A percentile compares a stretch with the other conserved stretches of the same genome.
Evolutionary conservation across 2,888 invertebrate genomes (phyloP).

Genomic region (Coenonympha glycerion): DNA sequence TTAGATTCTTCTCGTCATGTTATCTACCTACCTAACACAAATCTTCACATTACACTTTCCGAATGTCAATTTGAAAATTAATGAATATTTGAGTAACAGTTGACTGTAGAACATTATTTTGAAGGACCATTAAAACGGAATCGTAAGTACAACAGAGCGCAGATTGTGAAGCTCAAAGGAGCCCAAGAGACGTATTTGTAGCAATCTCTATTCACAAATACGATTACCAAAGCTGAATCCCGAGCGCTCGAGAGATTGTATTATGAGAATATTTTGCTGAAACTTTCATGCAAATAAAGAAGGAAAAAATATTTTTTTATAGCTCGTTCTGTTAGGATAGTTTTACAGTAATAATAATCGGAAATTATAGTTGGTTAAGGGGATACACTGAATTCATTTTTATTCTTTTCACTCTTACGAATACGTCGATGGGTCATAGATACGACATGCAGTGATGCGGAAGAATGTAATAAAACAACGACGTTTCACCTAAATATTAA

Average conservation of each 20-base stretch:
- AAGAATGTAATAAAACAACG: no score
- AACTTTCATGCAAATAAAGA: constrained; percentile 6
- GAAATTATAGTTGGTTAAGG: no score
- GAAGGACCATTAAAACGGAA: constrained; percentile 7
- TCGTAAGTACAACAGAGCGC: neutral
- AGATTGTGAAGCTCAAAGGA: constrained; percentile 25
- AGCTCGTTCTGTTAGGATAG: no score
- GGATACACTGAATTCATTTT: no score
- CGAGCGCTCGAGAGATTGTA: constrained; percentile 17
- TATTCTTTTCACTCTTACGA: no score
- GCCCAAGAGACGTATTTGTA: constrained; percentile 47
- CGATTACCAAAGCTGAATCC: constrained; percentile 40
- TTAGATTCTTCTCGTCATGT: no score
- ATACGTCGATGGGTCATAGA: no score
- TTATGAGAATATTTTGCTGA: constrained; percentile 10
- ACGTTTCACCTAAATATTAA: no score
- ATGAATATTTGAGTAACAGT: neutral
- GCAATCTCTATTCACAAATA: constrained; percentile 51
- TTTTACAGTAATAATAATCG: no score
- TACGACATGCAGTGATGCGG: no score
- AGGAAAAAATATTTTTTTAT: neutral
- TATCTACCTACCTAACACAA: no score
- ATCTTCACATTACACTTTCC: no score
- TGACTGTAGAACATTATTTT: neutral
- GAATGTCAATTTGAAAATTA: neutral